Evolutionary conservation across 2,888 invertebrate species (phyloP).

Genomic region (Aelia acuminata): DNA sequence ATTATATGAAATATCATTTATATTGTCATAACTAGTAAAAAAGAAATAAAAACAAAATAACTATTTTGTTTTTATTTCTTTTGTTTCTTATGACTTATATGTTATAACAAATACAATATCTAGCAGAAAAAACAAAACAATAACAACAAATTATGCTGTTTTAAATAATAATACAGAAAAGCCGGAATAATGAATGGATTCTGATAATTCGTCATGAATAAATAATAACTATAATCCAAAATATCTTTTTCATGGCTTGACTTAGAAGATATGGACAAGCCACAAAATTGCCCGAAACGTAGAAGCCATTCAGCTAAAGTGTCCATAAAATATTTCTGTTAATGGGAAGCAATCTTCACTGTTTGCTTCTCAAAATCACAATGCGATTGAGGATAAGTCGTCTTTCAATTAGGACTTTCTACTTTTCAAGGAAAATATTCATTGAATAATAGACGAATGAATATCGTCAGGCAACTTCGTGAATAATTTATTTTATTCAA

Average conservation of each 20-base stretch:
- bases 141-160: too few species aligned
- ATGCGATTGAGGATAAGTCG: background rate
- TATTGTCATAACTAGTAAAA: too few species aligned
- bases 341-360: background rate
- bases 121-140: too few species aligned
- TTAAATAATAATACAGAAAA: too few species aligned
- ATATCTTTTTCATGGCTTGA: background rate
- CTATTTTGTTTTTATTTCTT: too few species aligned
- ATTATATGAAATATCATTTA: too few species aligned
- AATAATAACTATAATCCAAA: background rate
- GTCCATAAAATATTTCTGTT: conserved; percentile 1
- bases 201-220: background rate
- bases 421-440: background rate
- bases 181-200: too few species aligned
- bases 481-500: conserved; percentile 1
- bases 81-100: too few species aligned
- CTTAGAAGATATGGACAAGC: background rate
- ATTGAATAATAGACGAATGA: background rate
- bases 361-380: background rate
- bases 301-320: background rate
- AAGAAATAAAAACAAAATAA: too few species aligned
- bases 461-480: background rate
- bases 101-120: too few species aligned
- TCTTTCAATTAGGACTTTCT: background rate
- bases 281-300: background rate